Base-by-base conservation (phyloP, 2,113 vertebrate genomes). In the Glaucomys volans region DNA sequence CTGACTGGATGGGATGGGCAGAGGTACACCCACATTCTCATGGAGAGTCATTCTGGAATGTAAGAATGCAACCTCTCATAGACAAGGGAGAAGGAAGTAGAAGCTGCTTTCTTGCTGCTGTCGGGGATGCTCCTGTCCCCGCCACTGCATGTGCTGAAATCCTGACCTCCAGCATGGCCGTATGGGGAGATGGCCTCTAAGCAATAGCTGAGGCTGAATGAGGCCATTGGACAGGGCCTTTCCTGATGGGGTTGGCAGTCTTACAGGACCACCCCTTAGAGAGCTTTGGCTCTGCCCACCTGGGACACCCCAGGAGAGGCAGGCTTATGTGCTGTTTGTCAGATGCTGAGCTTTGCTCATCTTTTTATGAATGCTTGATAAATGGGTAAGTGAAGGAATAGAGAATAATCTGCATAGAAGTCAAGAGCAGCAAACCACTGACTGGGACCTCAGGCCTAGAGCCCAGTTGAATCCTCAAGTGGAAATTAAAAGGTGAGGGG, bases 281-380 rank as follows among this genome's bases (percentile, higher is more conserved):
- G 42, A 35, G 26, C 6, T 37, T 22, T 14, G 14, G 28, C 35
- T 11, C 57, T 4, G 3, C 28, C 3, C 2, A 6, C n/a, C 1
- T 4, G n/a, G 5, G 10, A 18, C 1, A 0, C 1, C 37, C 14
- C 4, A 2, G 86, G 2, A 75, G 16, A 50, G 20, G 4, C 30
- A 77, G 62, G 35, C 24, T 26, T 12, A n/a, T n/a, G 54, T 40
- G 4, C 12, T 20, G 2, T 8, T 5, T 54, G 30, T 57, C n/a
- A 82, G 12, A 32, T 16, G 47, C 16, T 26, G 12, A 32, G 75
- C 12, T 9, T 5, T 1, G 16, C 12, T 80, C 7, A 26, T 5
- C 35, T 14, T 47, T 17, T 66, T 28, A 64, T 71, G 54, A 75
- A 69, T 8, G 16, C 35, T 75, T 3, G 47, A 10, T 76, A 37